These are phyloP conservation scores for Hyla sarda DNA, from an alignment of 2,113 vertebrate species.

Conservation along the genomic window DNA sequence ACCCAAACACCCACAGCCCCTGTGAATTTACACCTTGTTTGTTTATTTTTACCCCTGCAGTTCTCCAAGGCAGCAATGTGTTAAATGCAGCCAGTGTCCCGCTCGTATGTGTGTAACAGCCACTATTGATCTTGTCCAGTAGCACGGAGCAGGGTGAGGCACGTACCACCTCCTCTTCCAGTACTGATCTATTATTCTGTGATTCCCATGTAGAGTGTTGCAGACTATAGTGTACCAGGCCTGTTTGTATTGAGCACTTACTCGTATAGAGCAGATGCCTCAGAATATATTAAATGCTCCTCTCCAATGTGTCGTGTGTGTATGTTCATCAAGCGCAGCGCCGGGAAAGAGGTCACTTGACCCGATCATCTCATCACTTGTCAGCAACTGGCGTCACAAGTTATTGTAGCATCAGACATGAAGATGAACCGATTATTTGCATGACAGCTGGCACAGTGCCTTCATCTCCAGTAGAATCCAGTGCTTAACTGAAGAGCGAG, in stretches of 20 bases:
- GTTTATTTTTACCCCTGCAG: background rate
- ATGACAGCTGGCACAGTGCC: background rate
- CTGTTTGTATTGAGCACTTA: slow-evolving; percentile 22
- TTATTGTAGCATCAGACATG: background rate
- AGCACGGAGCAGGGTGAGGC: background rate
- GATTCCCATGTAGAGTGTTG: background rate
- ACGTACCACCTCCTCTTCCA: background rate
- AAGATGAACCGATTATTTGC: background rate
- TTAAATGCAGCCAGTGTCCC: background rate
- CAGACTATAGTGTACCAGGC: background rate
- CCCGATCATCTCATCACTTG: background rate
- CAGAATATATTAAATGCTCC: slow-evolving; percentile 5
- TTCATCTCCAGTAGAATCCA: background rate
- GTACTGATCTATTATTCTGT: background rate
- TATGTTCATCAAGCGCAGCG: background rate
- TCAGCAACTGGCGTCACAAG: background rate
- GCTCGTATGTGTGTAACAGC: background rate
- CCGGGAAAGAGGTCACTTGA: background rate
- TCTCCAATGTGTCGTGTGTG: slow-evolving; percentile 8
- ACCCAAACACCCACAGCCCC: background rate
- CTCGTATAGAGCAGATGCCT: slow-evolving; percentile 6
- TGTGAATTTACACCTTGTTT: background rate
- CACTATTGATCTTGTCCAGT: background rate
- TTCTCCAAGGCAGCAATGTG: no score
- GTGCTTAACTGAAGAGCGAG: no score